A percentile compares a stretch with the other conserved stretches of the same genome.
Conservation (phyloP, 2,888 invertebrate genomes). For the Catocala fraxini region DNA sequence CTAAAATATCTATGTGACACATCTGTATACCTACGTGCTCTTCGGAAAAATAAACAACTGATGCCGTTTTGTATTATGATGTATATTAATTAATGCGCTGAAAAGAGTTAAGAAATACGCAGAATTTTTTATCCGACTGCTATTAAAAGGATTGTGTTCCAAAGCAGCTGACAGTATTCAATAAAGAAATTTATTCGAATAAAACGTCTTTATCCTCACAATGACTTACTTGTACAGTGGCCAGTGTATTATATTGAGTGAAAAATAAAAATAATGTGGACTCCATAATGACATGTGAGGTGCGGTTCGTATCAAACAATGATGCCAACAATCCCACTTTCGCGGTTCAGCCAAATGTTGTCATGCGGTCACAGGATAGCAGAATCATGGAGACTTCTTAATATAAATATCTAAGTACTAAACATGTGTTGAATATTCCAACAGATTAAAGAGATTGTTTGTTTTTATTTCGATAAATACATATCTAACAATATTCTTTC, state of each 20-base stretch:
- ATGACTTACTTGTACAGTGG: conserved; percentile 49
- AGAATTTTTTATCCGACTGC: background rate
- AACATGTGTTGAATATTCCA: too few relatives aligned
- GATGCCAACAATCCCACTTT: conserved; percentile 71
- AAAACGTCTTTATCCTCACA: conserved; percentile 59
- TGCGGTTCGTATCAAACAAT: conserved; percentile 71
- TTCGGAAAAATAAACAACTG: too few relatives aligned
- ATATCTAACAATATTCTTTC: too few relatives aligned
- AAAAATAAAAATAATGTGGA: conserved; percentile 62
- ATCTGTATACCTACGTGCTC: too few relatives aligned
- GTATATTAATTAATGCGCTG: too few relatives aligned
- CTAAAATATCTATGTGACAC: too few relatives aligned
- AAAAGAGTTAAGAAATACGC: background rate
- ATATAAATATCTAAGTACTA: background rate
- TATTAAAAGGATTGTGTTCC: conserved; percentile 2
- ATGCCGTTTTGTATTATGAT: too few relatives aligned
- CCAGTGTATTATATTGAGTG: conserved; percentile 49
- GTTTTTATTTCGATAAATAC: too few relatives aligned
- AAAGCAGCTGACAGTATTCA: conserved; percentile 30
- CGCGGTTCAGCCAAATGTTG: conserved; percentile 79
- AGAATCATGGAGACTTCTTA: conserved; percentile 44
- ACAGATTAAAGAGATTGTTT: too few relatives aligned
- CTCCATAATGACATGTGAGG: conserved; percentile 66
- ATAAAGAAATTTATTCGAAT: conserved; percentile 44
- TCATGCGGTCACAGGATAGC: conserved; percentile 53